phyloP scores from a whole-genome alignment of 2,113 vertebrate genomes.

The Nesogale talazaci region DNA sequence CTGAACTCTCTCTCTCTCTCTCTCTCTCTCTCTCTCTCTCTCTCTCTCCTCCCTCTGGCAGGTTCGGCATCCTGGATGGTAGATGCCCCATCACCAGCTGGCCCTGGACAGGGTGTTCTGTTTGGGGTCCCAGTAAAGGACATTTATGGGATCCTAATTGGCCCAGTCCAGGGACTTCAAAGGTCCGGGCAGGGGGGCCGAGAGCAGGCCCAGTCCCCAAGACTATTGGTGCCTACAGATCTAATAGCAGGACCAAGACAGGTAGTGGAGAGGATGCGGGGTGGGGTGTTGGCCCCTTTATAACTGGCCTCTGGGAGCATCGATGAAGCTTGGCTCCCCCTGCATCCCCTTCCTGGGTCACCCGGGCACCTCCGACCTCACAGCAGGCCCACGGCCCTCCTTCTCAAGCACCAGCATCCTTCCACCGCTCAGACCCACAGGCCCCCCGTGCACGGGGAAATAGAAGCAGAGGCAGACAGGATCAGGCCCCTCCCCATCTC shows the following conservation, averaged over 20 bases:
- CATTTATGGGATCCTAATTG: background rate
- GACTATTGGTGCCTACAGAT: background rate
- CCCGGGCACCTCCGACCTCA: background rate
- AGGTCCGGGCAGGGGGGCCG: background rate
- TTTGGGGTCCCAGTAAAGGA: background rate
- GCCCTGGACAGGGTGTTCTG: background rate
- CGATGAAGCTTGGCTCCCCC: background rate
- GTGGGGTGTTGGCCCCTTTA: background rate
- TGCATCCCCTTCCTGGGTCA: background rate
- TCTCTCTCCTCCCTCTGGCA: background rate
- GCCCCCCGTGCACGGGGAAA: rapidly evolving
- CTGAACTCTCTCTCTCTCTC: too few species aligned
- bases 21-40: too few species aligned
- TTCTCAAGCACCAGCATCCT: background rate
- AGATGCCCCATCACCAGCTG: too few species aligned
- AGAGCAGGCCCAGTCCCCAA: background rate
- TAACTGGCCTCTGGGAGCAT: background rate
- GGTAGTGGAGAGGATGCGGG: background rate
- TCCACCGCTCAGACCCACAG: background rate
- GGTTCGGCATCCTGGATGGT: rapidly evolving
- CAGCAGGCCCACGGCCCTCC: background rate
- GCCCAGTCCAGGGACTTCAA: background rate
- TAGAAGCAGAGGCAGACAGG: background rate
- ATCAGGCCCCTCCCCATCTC: background rate
- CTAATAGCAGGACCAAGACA: background rate